These are phyloP conservation scores for Protomyctophum bolini DNA, from an alignment of 2,113 vertebrate genomes.

Conservation along the genomic window DNA sequence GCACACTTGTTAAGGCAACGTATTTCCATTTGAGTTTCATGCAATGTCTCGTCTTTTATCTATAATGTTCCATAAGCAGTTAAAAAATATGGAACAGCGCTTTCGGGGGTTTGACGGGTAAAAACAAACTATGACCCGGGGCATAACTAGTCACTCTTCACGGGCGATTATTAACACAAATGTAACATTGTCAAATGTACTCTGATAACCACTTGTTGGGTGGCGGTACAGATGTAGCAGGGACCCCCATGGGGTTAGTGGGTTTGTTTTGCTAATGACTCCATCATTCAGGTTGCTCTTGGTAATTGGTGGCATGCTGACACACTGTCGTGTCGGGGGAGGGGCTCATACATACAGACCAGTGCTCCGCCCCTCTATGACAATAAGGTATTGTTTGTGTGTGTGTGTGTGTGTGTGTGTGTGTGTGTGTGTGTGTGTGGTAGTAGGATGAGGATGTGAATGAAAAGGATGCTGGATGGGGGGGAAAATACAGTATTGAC, in stretches of 20 bases:
- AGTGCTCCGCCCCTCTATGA: conserved; percentile 48
- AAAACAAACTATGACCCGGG: no score
- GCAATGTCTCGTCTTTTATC: no score
- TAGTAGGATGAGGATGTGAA: no score
- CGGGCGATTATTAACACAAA: no score
- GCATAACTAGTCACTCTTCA: no score
- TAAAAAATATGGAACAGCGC: no score
- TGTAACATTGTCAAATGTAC: neutral
- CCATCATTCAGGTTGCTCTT: conserved; percentile 70
- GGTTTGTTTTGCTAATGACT: conserved; percentile 77
- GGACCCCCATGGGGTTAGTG: conserved; percentile 42
- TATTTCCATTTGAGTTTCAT: no score
- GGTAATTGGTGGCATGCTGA: conserved; percentile 74
- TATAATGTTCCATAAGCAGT: no score
- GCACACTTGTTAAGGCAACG: no score
- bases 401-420: conserved; percentile 9
- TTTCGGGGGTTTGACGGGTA: no score
- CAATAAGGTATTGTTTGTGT: conserved; percentile 70
- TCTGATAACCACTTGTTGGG: conserved; percentile 13
- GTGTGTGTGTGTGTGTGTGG: conserved; percentile 11
- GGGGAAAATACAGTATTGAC: no score
- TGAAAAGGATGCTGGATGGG: no score
- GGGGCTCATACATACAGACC: conserved; percentile 39
- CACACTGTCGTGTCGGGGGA: conserved; percentile 56
- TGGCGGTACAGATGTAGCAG: neutral